Conservation (phyloP, 2,797 vertebrate species). For the Serranus cabrilla region DNA sequence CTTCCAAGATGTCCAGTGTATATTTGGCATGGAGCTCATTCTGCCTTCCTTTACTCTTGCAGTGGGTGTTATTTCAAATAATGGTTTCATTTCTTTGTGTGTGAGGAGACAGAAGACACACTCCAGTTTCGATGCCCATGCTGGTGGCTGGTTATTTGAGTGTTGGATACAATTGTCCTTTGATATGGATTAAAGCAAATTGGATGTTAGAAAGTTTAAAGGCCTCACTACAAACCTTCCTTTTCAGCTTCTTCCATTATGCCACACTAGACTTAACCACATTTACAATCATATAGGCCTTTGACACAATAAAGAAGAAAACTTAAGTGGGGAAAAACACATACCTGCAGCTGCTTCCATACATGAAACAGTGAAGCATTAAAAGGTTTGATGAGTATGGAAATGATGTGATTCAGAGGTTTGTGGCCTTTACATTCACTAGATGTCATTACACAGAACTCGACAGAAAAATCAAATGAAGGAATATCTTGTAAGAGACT, state of each 20-base stretch:
- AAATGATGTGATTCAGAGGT: background rate
- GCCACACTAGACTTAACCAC: background rate
- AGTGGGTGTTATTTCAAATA: background rate
- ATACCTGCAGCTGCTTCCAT: background rate
- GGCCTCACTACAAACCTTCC: background rate
- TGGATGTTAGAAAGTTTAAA: background rate
- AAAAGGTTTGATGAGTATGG: background rate
- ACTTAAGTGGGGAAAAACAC: background rate
- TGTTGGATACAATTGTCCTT: background rate
- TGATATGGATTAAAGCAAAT: constrained; percentile 5
- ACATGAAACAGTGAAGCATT: background rate
- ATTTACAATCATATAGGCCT: background rate
- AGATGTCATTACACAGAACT: background rate
- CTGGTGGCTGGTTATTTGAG: background rate
- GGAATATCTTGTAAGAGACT: background rate
- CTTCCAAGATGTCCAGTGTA: background rate
- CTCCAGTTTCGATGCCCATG: background rate
- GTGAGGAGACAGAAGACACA: background rate
- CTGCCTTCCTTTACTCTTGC: too few relatives aligned
- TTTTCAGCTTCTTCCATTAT: background rate
- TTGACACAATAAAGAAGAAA: background rate
- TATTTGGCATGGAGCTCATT: background rate
- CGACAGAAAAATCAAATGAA: background rate
- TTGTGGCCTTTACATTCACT: background rate
- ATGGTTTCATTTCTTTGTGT: background rate